phyloP scores from a whole-genome alignment of 2,113 vertebrate species.

The Atherinomorus stipes region DNA sequence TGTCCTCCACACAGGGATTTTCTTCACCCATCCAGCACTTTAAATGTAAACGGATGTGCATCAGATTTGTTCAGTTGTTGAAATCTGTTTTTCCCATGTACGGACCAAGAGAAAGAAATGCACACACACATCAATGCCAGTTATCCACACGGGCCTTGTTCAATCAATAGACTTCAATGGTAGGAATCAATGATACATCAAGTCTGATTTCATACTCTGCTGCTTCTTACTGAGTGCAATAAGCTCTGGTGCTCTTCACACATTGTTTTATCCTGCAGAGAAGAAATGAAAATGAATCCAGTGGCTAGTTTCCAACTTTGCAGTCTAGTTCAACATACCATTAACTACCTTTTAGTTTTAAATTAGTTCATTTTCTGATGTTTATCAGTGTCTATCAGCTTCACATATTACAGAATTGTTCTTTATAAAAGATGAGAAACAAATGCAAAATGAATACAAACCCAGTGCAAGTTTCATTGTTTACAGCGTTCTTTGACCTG shows the following conservation, averaged over 20 bases:
- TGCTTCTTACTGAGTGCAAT: constrained; percentile 71
- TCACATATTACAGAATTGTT: neutral
- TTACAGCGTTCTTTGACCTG: constrained; percentile 10
- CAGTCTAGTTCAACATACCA: neutral
- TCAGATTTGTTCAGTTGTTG: neutral
- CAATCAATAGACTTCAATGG: constrained; percentile 66
- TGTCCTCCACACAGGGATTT: no score
- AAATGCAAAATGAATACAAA: neutral
- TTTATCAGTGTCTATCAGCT: neutral
- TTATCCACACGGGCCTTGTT: constrained; percentile 33
- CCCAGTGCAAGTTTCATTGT: neutral
- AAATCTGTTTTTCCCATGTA: neutral
- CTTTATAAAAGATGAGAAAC: neutral
- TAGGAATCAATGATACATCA: constrained; percentile 83
- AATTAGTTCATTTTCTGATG: neutral
- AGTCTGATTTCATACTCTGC: constrained; percentile 85
- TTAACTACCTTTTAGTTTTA: neutral
- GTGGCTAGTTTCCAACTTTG: neutral
- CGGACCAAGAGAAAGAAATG: neutral
- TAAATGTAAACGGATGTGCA: neutral
- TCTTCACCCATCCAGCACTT: neutral
- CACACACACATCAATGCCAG: constrained; percentile 20
- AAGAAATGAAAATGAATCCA: constrained; percentile 43
- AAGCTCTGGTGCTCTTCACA: constrained; percentile 46
- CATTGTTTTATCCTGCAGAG: constrained; percentile 65